Percentiles rank a stretch among this genome's conserved stretches.
phyloP scores from a whole-genome alignment of 2,888 invertebrate genomes.

The Hirtodrosophila histrioides region DNA sequence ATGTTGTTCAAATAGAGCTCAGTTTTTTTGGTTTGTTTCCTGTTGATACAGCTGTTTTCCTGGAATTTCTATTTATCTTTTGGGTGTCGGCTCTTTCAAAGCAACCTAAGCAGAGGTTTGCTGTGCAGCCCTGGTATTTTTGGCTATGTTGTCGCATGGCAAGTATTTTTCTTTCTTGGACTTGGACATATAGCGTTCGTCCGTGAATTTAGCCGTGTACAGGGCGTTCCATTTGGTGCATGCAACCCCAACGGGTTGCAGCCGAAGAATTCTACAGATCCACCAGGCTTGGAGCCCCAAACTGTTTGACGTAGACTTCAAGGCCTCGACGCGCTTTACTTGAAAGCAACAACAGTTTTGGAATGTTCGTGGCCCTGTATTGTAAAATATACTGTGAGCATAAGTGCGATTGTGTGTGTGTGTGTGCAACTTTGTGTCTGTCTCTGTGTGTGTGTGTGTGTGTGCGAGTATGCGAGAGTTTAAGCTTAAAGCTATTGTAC shows the following conservation, averaged over 20 bases:
- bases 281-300: background rate
- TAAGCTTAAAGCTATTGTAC: slow-evolving; percentile 81
- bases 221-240: slow-evolving; percentile 33
- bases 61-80: background rate
- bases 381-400: slow-evolving; percentile 46
- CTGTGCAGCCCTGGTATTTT: slow-evolving; percentile 60
- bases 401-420: slow-evolving; percentile 29
- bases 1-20: background rate
- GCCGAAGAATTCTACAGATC: slow-evolving; percentile 38
- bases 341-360: slow-evolving; percentile 31
- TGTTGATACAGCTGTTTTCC: slow-evolving; percentile 21
- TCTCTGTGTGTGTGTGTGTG: slow-evolving; percentile 24
- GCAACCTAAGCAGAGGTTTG: slow-evolving; percentile 4
- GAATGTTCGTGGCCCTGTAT: slow-evolving; percentile 67
- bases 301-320: slow-evolving; percentile 1
- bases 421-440: slow-evolving; percentile 44
- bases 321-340: slow-evolving; percentile 11
- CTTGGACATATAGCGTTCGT: slow-evolving; percentile 78
- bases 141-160: slow-evolving; percentile 75
- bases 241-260: background rate
- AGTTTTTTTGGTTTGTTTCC: background rate
- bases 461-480: slow-evolving; percentile 75
- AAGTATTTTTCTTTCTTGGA: slow-evolving; percentile 79
- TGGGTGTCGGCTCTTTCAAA: background rate
- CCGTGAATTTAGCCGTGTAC: slow-evolving; percentile 70